Evolutionary conservation across 1,140 invertebrate genomes (phyloP), one percentile per base, ranked within the genome.

Genomic region (Ceratina calcarata): DNA sequence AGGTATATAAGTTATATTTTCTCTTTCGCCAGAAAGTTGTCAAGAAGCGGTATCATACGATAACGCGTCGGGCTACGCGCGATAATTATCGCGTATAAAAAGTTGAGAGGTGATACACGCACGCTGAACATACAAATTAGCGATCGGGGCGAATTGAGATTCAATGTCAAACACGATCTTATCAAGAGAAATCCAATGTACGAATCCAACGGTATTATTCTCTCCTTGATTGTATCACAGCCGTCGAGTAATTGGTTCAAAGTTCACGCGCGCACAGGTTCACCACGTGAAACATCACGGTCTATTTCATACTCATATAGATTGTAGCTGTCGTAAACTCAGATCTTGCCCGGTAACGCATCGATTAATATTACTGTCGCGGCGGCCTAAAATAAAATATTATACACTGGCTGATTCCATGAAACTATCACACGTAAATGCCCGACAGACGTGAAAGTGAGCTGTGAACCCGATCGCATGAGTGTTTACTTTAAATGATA

Each of bases 161-260:
- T 72, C 45, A 8, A 32, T 72, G 15, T 22, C 10, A 22, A 45
- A 16, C 8, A 18, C 1, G 7, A 1, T 57, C 15, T 57, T 66
- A 66, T 75, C 27, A 4, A 53, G 45, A 10, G 49, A 74, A 55
- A 45, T 58, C 53, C 20, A 10, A 58, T 37, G 18, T 22, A 27
- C 7, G 18, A n/a, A 8, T 49, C 45, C n/a, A 32, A 4, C n/a
- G 10, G 7, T 45, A 22, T 68, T 45, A n/a, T n/a, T 20, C 2
- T 70, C 13, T 12, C 16, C 16, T n/a, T 62, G 61, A 61, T 70
- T 78, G 37, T 32, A 18, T 70, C 32, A 45, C 66, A 53, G 51
- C 69, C 24, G 57, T 83, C 57, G 24, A 82, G 58, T 82, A 82
- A 57, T 6, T 16, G 22, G 65, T 72, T 84, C 68, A 74, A 82